Evolutionary conservation across 2,888 invertebrate species (phyloP).

Genomic region (Lithophane semibrunnea): DNA sequence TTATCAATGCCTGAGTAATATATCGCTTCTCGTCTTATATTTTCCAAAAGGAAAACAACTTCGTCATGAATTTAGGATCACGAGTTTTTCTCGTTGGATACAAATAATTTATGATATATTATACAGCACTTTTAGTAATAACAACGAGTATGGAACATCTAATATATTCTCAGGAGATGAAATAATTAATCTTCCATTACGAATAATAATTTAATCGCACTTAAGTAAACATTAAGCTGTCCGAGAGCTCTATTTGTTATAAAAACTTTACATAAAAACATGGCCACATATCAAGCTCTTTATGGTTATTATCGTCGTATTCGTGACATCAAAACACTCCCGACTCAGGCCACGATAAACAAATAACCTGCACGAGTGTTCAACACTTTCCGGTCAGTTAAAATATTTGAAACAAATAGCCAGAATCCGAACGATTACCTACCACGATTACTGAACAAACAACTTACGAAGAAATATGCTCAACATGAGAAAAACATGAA

Average conservation of each 20-base stretch:
- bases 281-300: slow-evolving; percentile 40
- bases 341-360: slow-evolving; percentile 38
- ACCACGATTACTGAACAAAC: slow-evolving; percentile 76
- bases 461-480: slow-evolving; percentile 76
- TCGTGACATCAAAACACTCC: slow-evolving; percentile 46
- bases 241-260: slow-evolving; percentile 14
- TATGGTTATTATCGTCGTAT: slow-evolving; percentile 50
- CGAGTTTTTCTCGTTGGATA: slow-evolving; percentile 62
- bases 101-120: slow-evolving; percentile 53
- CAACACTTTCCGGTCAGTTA: slow-evolving; percentile 59
- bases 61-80: slow-evolving; percentile 67
- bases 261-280: slow-evolving; percentile 46
- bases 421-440: slow-evolving; percentile 61
- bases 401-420: slow-evolving; percentile 53
- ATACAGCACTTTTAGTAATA: slow-evolving; percentile 26
- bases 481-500: slow-evolving; percentile 80
- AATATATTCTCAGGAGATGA: neutral
- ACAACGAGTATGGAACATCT: slow-evolving; percentile 7
- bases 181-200: slow-evolving; percentile 12
- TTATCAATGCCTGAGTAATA: slow-evolving; percentile 80
- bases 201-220: slow-evolving; percentile 23
- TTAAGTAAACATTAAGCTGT: slow-evolving; percentile 16
- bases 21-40: slow-evolving; percentile 72
- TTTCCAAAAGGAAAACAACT: slow-evolving; percentile 72
- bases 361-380: slow-evolving; percentile 53